Conservation (phyloP, 2,113 vertebrate genomes). For the Vidua chalybeata region DNA sequence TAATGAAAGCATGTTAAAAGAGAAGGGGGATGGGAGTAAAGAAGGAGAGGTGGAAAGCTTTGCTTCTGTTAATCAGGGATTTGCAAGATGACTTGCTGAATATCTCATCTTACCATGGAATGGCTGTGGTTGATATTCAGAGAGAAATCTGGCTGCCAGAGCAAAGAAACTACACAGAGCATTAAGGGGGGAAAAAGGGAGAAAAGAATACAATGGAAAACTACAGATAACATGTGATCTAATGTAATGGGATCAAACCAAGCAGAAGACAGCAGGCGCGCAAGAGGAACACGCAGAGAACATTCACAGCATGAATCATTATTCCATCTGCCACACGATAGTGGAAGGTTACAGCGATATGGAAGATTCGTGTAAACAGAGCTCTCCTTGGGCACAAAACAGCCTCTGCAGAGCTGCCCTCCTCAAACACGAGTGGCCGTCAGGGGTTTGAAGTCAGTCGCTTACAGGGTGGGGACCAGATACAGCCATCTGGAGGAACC, state of each 20-base stretch:
- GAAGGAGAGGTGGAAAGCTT: conserved; percentile 21
- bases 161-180: conserved; percentile 55
- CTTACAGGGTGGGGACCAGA: not conserved
- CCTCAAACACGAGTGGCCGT: not conserved
- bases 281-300: conserved; percentile 65
- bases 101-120: conserved; percentile 56
- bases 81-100: conserved; percentile 63
- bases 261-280: conserved; percentile 59
- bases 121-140: conserved; percentile 57
- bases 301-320: conserved; percentile 67
- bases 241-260: conserved; percentile 63
- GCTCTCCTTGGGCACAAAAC: conserved; percentile 40
- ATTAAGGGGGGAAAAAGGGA: not conserved
- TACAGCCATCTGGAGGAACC: conserved; percentile 19
- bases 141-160: conserved; percentile 58
- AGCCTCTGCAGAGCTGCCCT: conserved; percentile 40
- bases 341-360: conserved; percentile 54
- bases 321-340: conserved; percentile 64
- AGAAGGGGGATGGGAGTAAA: not conserved
- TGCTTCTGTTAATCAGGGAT: conserved; percentile 51
- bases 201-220: conserved; percentile 61
- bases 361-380: conserved; percentile 46
- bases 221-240: conserved; percentile 63
- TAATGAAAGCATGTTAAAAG: conserved; percentile 61
- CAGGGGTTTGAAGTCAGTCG: not conserved